phyloP scores from a whole-genome alignment of 2,113 vertebrate species.

The Chinchilla lanigera region DNA sequence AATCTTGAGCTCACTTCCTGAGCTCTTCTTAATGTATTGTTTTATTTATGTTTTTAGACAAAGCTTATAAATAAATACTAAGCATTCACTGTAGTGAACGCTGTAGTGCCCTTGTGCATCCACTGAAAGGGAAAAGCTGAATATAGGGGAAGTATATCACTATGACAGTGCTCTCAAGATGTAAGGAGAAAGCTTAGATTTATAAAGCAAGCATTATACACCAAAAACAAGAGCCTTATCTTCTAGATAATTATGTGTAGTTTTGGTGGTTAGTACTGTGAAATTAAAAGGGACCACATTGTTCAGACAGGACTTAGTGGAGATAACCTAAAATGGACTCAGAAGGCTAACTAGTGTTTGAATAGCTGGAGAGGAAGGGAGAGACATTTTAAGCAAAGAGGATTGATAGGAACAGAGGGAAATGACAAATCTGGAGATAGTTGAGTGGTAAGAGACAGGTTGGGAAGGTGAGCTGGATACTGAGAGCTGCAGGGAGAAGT shows the following conservation, averaged over 20 bases:
- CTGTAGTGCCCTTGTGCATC: not conserved
- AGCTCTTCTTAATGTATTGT: not conserved
- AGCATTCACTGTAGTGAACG: not conserved
- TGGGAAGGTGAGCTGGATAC: not conserved
- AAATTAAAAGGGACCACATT: not conserved
- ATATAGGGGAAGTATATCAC: not conserved
- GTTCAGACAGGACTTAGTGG: not conserved
- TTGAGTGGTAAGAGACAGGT: accelerated
- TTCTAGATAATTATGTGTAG: not conserved
- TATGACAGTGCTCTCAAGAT: not conserved
- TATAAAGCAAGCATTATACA: constrained; percentile 6
- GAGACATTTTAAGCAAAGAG: not conserved
- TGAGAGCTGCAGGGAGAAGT: not conserved
- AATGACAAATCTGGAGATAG: not conserved
- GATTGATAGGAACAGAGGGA: not conserved
- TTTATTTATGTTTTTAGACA: not conserved
- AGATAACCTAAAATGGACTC: not conserved
- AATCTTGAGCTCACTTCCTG: not conserved
- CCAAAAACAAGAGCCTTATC: not conserved
- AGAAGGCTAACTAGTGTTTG: not conserved
- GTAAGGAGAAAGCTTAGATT: not conserved
- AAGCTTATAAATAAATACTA: constrained; percentile 11
- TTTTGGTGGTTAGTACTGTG: not conserved
- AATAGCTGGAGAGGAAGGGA: not conserved
- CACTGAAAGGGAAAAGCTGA: not conserved